phyloP scores from a whole-genome alignment of 2,797 vertebrate species.

The Muscicapa comitata region DNA sequence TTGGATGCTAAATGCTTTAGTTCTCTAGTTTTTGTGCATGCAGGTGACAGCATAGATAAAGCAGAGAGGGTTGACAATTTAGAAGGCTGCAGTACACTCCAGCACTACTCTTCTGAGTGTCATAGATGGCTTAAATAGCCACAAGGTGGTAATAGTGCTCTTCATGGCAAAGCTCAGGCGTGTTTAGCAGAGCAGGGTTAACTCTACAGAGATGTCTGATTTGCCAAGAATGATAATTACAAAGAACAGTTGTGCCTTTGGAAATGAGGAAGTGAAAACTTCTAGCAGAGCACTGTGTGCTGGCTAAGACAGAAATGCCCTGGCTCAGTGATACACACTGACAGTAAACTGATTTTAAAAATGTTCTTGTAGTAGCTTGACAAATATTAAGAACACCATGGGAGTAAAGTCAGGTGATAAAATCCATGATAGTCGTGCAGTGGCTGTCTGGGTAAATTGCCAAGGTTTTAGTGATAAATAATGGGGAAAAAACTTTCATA shows the following conservation, averaged over 20 bases:
- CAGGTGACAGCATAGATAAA: background rate
- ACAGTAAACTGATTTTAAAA: background rate
- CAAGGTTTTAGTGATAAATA: background rate
- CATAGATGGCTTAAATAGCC: background rate
- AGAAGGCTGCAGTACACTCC: background rate
- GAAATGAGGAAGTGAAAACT: background rate
- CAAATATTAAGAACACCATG: background rate
- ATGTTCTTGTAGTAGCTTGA: background rate
- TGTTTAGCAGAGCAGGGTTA: background rate
- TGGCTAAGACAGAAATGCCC: background rate
- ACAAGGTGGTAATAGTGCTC: conserved; percentile 27
- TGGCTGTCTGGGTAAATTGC: background rate
- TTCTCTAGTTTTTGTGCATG: background rate
- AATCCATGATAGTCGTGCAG: background rate
- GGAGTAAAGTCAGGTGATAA: background rate
- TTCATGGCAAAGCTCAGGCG: background rate
- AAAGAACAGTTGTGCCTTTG: background rate
- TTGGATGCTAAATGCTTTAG: background rate
- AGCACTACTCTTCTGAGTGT: background rate
- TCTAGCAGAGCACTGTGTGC: background rate
- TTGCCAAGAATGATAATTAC: background rate
- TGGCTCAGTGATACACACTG: background rate
- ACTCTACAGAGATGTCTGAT: background rate
- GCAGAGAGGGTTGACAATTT: background rate
- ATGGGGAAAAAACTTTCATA: fast-evolving